These are phyloP conservation scores for Myotis brandtii DNA, from an alignment of 2,113 vertebrate genomes.

Conservation along the genomic window DNA sequence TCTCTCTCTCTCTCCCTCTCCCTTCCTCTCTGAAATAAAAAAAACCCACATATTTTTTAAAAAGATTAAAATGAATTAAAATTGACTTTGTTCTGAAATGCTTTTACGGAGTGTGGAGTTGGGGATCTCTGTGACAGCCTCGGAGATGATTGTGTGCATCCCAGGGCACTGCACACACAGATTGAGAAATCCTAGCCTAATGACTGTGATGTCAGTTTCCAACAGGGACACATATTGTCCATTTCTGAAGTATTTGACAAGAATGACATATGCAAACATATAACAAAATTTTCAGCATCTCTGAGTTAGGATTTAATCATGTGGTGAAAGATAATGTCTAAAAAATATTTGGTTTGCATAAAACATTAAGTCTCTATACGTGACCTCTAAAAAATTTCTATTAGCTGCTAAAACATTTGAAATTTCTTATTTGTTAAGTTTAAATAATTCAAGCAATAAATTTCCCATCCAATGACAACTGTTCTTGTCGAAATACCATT, in stretches of 20 bases:
- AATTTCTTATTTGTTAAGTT: conserved; percentile 57
- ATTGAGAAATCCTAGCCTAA: neutral
- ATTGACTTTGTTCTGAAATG: neutral
- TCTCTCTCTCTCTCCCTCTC: too few relatives aligned
- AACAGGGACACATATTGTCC: neutral
- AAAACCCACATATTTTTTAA: neutral
- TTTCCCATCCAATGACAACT: conserved; percentile 48
- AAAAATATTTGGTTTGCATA: conserved; percentile 30
- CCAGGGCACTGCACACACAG: neutral
- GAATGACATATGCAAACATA: neutral
- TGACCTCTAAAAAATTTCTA: neutral
- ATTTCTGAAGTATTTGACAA: neutral
- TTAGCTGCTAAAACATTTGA: conserved; percentile 38
- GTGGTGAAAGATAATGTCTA: neutral
- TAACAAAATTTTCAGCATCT: neutral
- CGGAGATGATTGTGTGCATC: neutral
- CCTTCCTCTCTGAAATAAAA: neutral
- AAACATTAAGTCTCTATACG: neutral
- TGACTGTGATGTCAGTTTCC: neutral
- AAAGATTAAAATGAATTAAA: neutral
- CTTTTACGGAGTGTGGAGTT: neutral
- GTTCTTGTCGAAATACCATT: conserved; percentile 49
- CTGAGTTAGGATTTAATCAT: conserved; percentile 23
- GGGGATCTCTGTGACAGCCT: neutral
- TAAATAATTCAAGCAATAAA: conserved; percentile 28